These are phyloP conservation scores for Pseudolycoriella hygida DNA, from an alignment of 2,888 invertebrate species.

Conservation along the genomic window DNA sequence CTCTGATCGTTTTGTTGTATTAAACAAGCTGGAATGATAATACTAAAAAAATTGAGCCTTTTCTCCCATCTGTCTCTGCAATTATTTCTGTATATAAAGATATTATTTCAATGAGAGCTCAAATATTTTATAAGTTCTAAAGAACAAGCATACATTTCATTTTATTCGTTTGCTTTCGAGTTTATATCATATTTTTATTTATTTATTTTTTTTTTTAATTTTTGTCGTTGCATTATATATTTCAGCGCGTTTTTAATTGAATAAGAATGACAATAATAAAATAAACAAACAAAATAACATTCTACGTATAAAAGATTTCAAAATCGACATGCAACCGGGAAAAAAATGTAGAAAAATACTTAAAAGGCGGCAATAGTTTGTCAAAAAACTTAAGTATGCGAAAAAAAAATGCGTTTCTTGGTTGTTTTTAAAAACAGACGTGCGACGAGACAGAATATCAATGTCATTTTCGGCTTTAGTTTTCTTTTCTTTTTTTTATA, in stretches of 20 bases:
- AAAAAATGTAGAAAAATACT: background rate
- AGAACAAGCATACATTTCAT: too few relatives aligned
- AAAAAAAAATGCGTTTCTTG: background rate
- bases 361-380: constrained; percentile 1
- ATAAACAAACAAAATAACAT: background rate
- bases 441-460: constrained; percentile 1
- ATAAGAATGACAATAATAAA: background rate
- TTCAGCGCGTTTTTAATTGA: too few relatives aligned
- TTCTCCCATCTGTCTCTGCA: background rate
- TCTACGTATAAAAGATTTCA: too few relatives aligned
- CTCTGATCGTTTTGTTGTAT: background rate
- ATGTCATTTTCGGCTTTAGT: background rate
- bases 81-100: constrained; percentile 1
- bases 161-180: too few relatives aligned
- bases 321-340: background rate
- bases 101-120: background rate
- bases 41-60: background rate
- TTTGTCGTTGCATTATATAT: too few relatives aligned
- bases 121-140: too few relatives aligned
- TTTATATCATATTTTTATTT: too few relatives aligned
- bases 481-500: background rate
- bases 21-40: background rate
- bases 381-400: background rate
- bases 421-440: background rate
- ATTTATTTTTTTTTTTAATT: too few relatives aligned